Evolutionary conservation across 2,888 invertebrate species (phyloP).

Genomic region (Drosophila emarginata): DNA sequence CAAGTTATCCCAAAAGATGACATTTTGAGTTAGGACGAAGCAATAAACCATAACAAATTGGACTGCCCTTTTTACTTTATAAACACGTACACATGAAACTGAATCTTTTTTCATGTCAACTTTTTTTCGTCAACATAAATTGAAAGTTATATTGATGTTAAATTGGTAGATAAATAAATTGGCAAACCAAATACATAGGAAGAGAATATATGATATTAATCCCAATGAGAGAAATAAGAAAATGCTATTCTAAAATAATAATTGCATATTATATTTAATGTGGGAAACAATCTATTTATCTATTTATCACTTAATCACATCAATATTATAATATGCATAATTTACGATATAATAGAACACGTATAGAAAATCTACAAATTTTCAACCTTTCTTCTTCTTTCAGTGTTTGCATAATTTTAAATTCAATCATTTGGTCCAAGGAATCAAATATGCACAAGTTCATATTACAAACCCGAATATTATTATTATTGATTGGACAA

Average conservation of each 20-base stretch:
- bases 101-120: neutral
- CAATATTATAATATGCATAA: no score
- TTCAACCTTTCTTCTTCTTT: neutral
- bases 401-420: neutral
- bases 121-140: neutral
- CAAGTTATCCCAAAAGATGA: constrained; percentile 1
- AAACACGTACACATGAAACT: neutral
- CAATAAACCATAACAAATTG: constrained; percentile 5
- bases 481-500: constrained; percentile 1
- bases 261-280: no score
- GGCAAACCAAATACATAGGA: neutral
- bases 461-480: neutral
- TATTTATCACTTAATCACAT: no score
- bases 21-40: constrained; percentile 1
- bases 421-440: neutral
- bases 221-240: no score
- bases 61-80: neutral
- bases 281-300: no score
- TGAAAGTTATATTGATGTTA: neutral
- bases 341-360: no score
- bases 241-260: no score
- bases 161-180: neutral
- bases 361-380: neutral
- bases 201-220: neutral
- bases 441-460: no score